A percentile compares a stretch with the other conserved stretches of the same genome.
Evolutionary conservation across 2,797 vertebrate species (phyloP).

Genomic region (Numenius phaeopus): DNA sequence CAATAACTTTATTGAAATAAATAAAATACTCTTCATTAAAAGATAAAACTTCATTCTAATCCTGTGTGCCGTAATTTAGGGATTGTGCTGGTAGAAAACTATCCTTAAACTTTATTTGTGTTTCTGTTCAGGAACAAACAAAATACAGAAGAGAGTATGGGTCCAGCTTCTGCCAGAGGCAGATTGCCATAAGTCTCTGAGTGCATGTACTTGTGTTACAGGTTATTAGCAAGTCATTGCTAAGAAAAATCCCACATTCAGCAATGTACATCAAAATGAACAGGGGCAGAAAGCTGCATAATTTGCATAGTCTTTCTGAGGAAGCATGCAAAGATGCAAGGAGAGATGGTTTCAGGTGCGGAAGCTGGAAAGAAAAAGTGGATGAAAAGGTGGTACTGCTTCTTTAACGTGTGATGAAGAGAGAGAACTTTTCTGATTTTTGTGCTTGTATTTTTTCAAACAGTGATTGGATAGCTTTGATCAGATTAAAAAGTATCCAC

Average conservation of each 20-base stretch:
- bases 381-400: background rate
- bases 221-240: background rate
- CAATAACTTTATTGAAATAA: background rate
- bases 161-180: background rate
- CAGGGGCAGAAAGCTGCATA: background rate
- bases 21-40: background rate
- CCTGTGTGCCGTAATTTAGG: background rate
- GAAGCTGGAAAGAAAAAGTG: background rate
- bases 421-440: background rate
- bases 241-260: background rate
- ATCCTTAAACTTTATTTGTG: background rate
- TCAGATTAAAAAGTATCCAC: background rate
- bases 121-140: background rate
- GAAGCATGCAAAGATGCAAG: background rate
- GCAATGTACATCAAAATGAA: background rate
- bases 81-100: background rate
- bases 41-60: background rate
- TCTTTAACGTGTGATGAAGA: background rate
- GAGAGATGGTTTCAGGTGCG: background rate
- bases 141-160: accelerated
- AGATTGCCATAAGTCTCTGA: background rate
- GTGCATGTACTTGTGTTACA: accelerated
- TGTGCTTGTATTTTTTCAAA: background rate
- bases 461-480: background rate
- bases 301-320: background rate